Base-by-base conservation (phyloP, 2,888 invertebrate genomes). In the Halocaridina rubra region DNA sequence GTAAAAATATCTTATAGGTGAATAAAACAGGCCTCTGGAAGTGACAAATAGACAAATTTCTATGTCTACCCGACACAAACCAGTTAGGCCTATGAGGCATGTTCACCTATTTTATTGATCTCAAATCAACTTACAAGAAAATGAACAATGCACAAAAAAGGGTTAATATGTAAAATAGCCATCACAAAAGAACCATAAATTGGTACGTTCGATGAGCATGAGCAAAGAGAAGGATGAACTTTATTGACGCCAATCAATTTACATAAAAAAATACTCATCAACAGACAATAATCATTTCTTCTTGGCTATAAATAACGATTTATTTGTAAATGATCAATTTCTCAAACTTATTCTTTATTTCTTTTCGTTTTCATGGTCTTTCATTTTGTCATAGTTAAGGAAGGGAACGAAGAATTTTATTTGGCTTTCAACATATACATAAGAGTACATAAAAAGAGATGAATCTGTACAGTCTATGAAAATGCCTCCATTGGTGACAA, bases 81-180 rank as follows among this genome's bases (percentile, higher is more conserved):
- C 82, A 77, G 77, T n/a, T 69, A 77, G 59, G 82, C 82, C 82
- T 77, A 82, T 77, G 29, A 71, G 29, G 57, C 19, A 71, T 64
- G 39, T 82, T 82, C 82, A 82, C 82, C 82, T 82, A 82, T 77
- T 82, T 82, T 82, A 82, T 82, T 82, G 82, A 81, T 8, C 72
- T 32, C 57, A 81, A 72, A 61, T 61, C 75, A 75, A 61, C 77
- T 82, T 82, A 82, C 82, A 82, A 77, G 77, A 32, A 81, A 74
- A 53, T 81, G n/a, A 64, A 81, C 75, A 82, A 71, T 53, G 61
- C 29, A 67, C 67, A 67, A 67, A 67, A 67, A 67, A n/a, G n/a
- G n/a, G n/a, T n/a, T n/a, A 33, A 59, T 59, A 10, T 67, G 22
- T 67, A 24, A 29, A 33, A 82, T 53, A 80, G 71, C 16, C 69